A percentile compares a stretch with the other conserved stretches of the same genome.
These are phyloP conservation scores for Eulithis testata DNA, from an alignment of 2,888 invertebrate species.

Conservation along the genomic window DNA sequence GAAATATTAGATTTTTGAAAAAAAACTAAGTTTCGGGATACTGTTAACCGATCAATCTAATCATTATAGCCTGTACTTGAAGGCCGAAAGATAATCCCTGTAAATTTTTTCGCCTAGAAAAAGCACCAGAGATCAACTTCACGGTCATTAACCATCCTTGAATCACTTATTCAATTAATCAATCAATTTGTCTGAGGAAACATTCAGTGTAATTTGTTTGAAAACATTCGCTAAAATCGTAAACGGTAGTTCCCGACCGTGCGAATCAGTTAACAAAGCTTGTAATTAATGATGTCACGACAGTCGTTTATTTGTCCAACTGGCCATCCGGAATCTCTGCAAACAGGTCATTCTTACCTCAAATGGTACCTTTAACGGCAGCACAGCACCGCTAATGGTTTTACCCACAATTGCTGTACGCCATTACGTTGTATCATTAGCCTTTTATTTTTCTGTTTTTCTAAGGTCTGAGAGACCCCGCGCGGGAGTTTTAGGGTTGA, in stretches of 20 bases:
- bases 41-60: too few relatives aligned
- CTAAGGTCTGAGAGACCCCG: conserved; percentile 62
- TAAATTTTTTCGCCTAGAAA: not conserved
- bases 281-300: conserved; percentile 75
- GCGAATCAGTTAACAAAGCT: conserved; percentile 59
- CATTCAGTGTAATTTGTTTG: conserved; percentile 8
- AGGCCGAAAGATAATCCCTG: too few relatives aligned
- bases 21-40: too few relatives aligned
- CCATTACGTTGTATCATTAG: conserved; percentile 78
- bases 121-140: not conserved
- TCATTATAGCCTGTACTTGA: too few relatives aligned
- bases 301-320: conserved; percentile 71
- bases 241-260: conserved; percentile 40
- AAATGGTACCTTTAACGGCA: conserved; percentile 61
- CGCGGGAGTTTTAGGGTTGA: conserved; percentile 61
- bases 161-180: conserved; percentile 17
- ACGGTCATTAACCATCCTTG: not conserved
- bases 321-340: conserved; percentile 53
- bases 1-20: not conserved
- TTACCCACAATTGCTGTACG: conserved; percentile 70
- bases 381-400: conserved; percentile 62
- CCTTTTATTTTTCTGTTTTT: conserved; percentile 73
- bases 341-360: conserved; percentile 73
- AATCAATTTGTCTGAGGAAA: conserved; percentile 15
- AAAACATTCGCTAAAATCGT: conserved; percentile 10